A percentile compares a stretch with the other conserved stretches of the same genome.
Conservation (phyloP, 1,140 invertebrate genomes). For the Heliconius hewitsoni region DNA sequence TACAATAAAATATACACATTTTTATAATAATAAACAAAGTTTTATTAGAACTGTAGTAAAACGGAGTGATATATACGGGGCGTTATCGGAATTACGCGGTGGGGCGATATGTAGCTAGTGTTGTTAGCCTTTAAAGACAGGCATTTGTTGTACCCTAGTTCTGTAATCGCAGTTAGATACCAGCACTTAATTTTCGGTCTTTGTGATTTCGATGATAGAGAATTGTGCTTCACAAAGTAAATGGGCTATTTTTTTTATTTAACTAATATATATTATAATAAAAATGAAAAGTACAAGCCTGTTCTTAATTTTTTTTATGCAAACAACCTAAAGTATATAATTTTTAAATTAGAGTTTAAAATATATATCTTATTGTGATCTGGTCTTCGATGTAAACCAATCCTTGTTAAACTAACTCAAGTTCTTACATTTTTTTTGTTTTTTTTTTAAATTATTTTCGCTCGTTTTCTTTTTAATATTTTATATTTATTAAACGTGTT, state of each 20-base stretch:
- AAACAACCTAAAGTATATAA: too few relatives aligned
- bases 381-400: too few relatives aligned
- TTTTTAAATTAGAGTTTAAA: too few relatives aligned
- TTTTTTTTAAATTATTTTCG: too few relatives aligned
- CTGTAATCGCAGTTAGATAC: constrained; percentile 33
- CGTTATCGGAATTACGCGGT: constrained; percentile 59
- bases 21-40: too few relatives aligned
- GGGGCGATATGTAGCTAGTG: constrained; percentile 46
- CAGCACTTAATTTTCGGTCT: constrained; percentile 7
- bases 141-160: constrained; percentile 35
- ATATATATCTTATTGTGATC: too few relatives aligned
- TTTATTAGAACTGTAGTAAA: constrained; percentile 6
- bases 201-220: constrained; percentile 6
- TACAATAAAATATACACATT: too few relatives aligned
- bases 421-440: too few relatives aligned
- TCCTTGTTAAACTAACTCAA: too few relatives aligned
- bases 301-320: too few relatives aligned
- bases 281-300: background rate
- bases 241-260: background rate
- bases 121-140: constrained; percentile 50
- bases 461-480: too few relatives aligned
- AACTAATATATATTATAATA: background rate
- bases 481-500: too few relatives aligned
- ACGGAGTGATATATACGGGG: constrained; percentile 50
- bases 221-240: background rate